Base-by-base conservation (phyloP, 2,888 invertebrate species). In the Cerastoderma edule region DNA sequence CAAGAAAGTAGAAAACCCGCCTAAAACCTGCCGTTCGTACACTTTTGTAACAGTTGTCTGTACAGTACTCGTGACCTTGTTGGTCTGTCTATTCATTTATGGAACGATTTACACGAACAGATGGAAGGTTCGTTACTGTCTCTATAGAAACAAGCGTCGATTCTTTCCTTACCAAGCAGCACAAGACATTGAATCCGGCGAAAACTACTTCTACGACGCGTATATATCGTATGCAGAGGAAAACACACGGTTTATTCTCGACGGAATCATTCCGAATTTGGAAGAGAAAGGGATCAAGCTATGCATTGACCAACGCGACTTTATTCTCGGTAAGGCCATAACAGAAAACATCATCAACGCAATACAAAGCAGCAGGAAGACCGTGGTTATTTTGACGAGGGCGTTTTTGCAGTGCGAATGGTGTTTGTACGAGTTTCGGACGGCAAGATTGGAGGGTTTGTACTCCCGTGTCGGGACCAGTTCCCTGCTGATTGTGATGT, bases 371-470 rank as follows among this genome's bases (percentile, higher is more conserved):
- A 88, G 88, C 63, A 78, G 75, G 64, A 82, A 84, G 48, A 85
- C 82, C 0, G 54, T 87, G 1, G 75, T 83, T 32, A 22, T 88
- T 24, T 35, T 88, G 16, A 71, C 83, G 8, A 57, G 57, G 16
- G 50, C 27, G 22, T 88, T 81, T 57, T 24, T 84, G 6, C n/a
- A 71, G 8, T 83, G 83, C 46, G 57, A 80, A 19, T 85, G 78
- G 76, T 87, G 87, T 75, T 67, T 83, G 67, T 84, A 83, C 53
- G 88, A 88, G 71, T 80, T 87, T 27, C 72, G 81, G n/a, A 83
- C 81, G 71, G 85, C 86, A 3, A 46, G 75, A 22, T 73, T 81
- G 80, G 84, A 84, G 54, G 77, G 79, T 64, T 70, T 80, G 16
- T 80, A 76, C 53, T 75, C 75, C 0, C 60, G 73, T 33, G 57